Evolutionary conservation across 2,113 vertebrate species (phyloP).

Genomic region (Sapajus apella): DNA sequence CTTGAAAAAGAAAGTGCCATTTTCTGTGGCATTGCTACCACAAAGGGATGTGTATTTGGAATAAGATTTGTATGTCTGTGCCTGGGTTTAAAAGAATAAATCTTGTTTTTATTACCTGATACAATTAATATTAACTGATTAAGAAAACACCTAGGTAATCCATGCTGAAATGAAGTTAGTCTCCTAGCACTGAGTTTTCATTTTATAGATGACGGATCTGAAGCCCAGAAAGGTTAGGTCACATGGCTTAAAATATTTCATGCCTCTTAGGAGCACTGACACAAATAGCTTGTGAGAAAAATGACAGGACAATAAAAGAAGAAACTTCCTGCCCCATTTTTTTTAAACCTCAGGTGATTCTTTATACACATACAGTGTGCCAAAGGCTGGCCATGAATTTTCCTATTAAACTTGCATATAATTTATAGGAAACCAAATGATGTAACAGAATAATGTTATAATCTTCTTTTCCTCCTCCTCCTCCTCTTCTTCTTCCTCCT

Average conservation of each 20-base stretch:
- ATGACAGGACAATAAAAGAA: neutral
- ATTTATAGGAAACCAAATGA: neutral
- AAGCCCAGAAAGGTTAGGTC: constrained; percentile 6
- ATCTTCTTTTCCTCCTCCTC: no score
- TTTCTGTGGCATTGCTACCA: neutral
- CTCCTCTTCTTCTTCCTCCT: no score
- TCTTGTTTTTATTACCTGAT: neutral
- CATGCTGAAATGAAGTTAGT: neutral
- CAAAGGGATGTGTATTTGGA: neutral
- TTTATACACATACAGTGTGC: neutral
- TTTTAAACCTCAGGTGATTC: neutral
- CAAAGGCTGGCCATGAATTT: neutral
- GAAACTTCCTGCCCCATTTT: neutral
- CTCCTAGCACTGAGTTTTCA: neutral
- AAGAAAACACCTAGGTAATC: neutral
- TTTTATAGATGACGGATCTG: neutral
- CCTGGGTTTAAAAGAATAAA: neutral
- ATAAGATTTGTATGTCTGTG: neutral
- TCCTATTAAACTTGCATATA: neutral
- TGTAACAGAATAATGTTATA: neutral
- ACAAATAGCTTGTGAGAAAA: constrained; percentile 6
- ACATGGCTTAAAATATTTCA: neutral
- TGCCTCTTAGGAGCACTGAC: neutral
- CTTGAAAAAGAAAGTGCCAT: neutral
- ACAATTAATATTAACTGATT: neutral